Conservation (phyloP, 2,113 vertebrate species). For the Psittacula cyanocephala region DNA sequence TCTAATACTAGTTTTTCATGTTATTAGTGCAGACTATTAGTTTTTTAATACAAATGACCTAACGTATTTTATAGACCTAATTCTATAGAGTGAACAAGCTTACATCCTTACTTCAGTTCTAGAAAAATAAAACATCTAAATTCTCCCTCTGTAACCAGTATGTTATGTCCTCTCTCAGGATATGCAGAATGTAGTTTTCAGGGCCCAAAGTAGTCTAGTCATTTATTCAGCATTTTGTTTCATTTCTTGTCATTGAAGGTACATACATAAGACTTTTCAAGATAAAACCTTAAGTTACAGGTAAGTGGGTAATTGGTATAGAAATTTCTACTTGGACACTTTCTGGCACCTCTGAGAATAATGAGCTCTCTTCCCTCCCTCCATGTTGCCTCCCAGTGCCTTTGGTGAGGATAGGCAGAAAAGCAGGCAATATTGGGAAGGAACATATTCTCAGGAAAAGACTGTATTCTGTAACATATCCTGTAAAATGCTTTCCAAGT, state of each 20-base stretch:
- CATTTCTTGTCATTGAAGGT: not conserved
- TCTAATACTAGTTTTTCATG: not conserved
- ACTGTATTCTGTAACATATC: not conserved
- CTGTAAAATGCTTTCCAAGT: not conserved
- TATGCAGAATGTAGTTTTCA: not conserved
- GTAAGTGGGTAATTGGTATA: not conserved
- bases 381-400: accelerated
- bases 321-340: not conserved
- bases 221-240: not conserved
- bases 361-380: not conserved
- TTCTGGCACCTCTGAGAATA: not conserved
- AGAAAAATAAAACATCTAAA: not conserved
- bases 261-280: not conserved
- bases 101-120: not conserved
- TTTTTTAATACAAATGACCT: not conserved
- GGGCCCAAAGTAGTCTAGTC: not conserved
- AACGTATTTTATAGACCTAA: not conserved
- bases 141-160: not conserved
- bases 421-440: not conserved
- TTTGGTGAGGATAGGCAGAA: not conserved
- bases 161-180: not conserved
- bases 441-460: not conserved
- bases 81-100: not conserved
- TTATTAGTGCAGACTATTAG: not conserved
- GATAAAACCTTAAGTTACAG: not conserved